Evolutionary conservation across 2,797 vertebrate species (phyloP).

Genomic region (Trichosurus vulpecula): DNA sequence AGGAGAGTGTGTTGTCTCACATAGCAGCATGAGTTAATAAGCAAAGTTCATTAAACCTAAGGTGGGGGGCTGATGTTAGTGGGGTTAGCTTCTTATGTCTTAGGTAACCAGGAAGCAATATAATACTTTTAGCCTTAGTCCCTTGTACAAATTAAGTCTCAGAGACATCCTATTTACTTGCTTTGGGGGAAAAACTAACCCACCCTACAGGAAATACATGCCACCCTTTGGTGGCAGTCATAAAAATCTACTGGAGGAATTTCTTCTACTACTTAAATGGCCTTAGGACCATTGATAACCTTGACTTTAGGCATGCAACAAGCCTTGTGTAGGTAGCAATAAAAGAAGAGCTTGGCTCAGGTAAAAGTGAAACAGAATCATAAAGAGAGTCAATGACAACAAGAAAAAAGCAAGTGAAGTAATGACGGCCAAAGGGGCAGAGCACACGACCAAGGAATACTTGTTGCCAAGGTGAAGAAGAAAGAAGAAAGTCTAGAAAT

Average conservation of each 20-base stretch:
- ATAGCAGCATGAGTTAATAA: not conserved
- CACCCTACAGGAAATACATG: not conserved
- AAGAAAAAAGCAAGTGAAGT: not conserved
- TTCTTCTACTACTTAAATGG: not conserved
- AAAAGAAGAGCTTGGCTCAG: not conserved
- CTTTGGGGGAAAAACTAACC: not conserved
- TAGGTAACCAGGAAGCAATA: not conserved
- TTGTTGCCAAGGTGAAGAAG: not conserved
- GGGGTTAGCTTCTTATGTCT: not conserved
- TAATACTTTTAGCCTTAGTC: not conserved
- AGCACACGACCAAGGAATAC: not conserved
- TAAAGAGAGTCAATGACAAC: not conserved
- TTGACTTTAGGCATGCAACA: not conserved
- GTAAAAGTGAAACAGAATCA: not conserved
- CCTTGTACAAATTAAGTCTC: not conserved
- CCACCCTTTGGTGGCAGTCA: not conserved
- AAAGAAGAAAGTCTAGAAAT: not conserved
- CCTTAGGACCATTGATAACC: not conserved
- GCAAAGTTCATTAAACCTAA: not conserved
- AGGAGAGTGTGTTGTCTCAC: not conserved
- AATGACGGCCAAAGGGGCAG: not conserved
- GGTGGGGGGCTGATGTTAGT: not conserved
- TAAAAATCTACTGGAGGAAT: not conserved
- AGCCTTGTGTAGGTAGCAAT: not conserved
- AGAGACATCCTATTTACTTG: not conserved